Base-by-base conservation (phyloP, 2,797 vertebrate species). In the Geotrypetes seraphini region DNA sequence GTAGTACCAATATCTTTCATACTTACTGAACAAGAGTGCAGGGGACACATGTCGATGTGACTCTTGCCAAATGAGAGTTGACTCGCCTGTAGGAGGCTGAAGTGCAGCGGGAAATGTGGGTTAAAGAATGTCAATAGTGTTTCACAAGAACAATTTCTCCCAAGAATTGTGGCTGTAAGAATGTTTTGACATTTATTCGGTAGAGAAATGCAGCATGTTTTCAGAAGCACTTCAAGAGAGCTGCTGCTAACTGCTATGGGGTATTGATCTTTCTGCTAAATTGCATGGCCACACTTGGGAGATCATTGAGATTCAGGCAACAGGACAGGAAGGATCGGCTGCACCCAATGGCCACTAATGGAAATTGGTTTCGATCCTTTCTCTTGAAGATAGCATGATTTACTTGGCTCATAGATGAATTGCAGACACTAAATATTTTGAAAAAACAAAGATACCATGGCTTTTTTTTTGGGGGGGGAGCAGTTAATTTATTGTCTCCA, bases 301-400 rank as follows among this genome's bases (percentile, higher is more conserved):
- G 78, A 80, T 84, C 77, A 83, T 80, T 83, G 77, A 82, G 81
- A 86, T 87, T 79, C 84, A 83, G 79, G 76, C 69, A 75, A 73
- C 57, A 61, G 79, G 77, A 80, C 74, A 81, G 71, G 78, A 71
- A 75, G 73, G 71, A 84, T 79, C 55, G 69, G 63, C 72, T 76
- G 76, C 63, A 57, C 69, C 68, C 68, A 48, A 73, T 78, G 72
- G 78, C 79, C 82, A 83, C 75, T 89, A 88, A 91, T 89, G 85
- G 85, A 96, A 92, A 95, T 96, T 96, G 90, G 87, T 91, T 96
- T 95, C 88, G 91, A 95, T 94, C 85, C 68, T 71, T 60, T 62
- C 70, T 79, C 79, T 79, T 85, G 61, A 81, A 80, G 81, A 86
- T 82, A 50, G 52, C 16, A 43, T 84, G 75, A 89, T 87, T 87